Evolutionary conservation across 2,113 vertebrate genomes (phyloP).

Genomic region (Dicrurus megarhynchus): DNA sequence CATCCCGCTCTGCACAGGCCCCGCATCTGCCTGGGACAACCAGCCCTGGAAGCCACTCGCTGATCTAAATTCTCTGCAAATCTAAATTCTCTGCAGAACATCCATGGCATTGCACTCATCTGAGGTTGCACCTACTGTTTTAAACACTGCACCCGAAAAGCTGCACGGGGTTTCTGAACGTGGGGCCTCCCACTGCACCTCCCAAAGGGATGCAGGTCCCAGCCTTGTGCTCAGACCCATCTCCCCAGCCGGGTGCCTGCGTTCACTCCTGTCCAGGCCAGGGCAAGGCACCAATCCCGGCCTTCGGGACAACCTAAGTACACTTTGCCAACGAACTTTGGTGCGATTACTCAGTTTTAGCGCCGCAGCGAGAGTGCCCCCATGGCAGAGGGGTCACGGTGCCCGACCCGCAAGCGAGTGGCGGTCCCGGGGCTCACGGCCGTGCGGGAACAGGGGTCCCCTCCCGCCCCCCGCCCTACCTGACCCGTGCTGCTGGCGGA

Average conservation of each 20-base stretch:
- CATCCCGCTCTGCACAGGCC: not conserved
- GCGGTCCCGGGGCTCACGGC: not conserved
- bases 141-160: not conserved
- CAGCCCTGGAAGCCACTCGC: not conserved
- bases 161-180: not conserved
- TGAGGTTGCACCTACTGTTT: not conserved
- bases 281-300: rapidly evolving
- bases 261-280: not conserved
- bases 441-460: not conserved
- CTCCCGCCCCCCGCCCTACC: constrained; percentile 70
- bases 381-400: rapidly evolving
- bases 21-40: rapidly evolving
- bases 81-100: not conserved
- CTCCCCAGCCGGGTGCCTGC: not conserved
- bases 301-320: rapidly evolving
- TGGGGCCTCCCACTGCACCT: rapidly evolving
- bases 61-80: not conserved
- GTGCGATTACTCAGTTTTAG: rapidly evolving
- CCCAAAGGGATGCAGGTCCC: not conserved
- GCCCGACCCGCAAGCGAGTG: rapidly evolving
- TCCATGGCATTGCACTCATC: rapidly evolving
- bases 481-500: constrained; percentile 81
- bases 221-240: rapidly evolving
- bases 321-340: rapidly evolving
- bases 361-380: not conserved